Base-by-base conservation (phyloP, 2,888 invertebrate genomes). In the Cosmia trapezina region DNA sequence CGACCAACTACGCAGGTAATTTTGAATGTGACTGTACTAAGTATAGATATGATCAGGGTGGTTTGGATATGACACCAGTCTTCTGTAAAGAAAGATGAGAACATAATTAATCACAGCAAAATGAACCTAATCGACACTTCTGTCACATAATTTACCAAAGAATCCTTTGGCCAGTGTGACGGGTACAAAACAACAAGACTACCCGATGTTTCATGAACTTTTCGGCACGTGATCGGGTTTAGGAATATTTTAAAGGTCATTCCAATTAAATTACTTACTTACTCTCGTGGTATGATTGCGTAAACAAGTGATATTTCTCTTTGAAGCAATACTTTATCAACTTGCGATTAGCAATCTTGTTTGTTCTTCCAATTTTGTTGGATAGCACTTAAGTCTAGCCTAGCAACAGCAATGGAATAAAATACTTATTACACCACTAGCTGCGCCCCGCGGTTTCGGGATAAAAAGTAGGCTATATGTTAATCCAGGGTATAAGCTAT, bases 1-100 rank as follows among this genome's bases (percentile, higher is more conserved):
- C 33, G 33, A 41, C 62, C 73, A 83, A 85, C 89, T 91, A 89
- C 92, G 91, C 89, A 90, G 85, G 80, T 80, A 75, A 66, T 78
- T 78, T 76, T 76, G 71, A 67, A 70, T 63, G 51, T 67, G 72
- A 73, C 72, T 83, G 66, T 83, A 84, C 78, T 81, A 78, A 61
- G 73, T 83, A 71, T 76, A 37, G 6, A 4, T 37, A 68, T 33
- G 19, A 12, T 51, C 1, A 19, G 62, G 45, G 63, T 45, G 56
- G 33, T 54, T 33, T 47, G 57, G 64, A 59, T 72, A 66, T 70
- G 41, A 49, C 63, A 57, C 54, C 41, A 43, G 28, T 63, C n/a
- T 37, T 49, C 63, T 63, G n/a, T 51, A 53, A 59, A 14, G 49
- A 56, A 73, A 57, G 22, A 51, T 41, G 51, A 60, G 19, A 28